A percentile compares a stretch with the other conserved stretches of the same genome.
Conservation (phyloP, 2,797 vertebrate genomes). For the Enteromius mattozi region DNA sequence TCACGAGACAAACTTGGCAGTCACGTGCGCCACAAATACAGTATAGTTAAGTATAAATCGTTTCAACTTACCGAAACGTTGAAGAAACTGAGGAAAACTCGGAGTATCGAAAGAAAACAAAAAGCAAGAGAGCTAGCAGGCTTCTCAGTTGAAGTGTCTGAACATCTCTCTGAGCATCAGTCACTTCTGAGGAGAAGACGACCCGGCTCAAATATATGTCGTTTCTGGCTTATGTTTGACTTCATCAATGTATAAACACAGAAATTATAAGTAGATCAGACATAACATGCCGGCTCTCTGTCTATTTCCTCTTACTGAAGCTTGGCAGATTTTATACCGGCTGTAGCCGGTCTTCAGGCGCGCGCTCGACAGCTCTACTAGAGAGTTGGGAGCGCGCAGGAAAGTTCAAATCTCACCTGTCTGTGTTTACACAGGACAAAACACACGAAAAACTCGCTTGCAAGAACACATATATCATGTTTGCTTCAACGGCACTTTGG, state of each 20-base stretch:
- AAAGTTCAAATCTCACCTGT: not conserved
- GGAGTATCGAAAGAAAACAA: not conserved
- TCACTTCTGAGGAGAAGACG: not conserved
- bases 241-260: not conserved
- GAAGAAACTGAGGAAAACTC: not conserved
- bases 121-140: not conserved
- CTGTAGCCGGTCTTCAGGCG: slow-evolving; percentile 75
- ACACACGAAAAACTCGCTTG: no score
- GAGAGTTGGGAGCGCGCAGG: slow-evolving; percentile 60
- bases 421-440: no score
- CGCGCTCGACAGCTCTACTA: slow-evolving; percentile 51
- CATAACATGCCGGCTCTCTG: not conserved
- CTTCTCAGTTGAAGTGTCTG: not conserved
- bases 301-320: not conserved
- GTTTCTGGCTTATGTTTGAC: not conserved
- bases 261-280: not conserved
- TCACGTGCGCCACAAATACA: not conserved
- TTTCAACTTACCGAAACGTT: slow-evolving; percentile 39
- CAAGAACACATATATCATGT: no score
- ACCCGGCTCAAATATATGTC: not conserved
- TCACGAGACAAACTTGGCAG: not conserved
- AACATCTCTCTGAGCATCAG: slow-evolving; percentile 20
- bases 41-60: not conserved
- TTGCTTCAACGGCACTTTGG: no score
- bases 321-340: slow-evolving; percentile 71